phyloP scores from a whole-genome alignment of 2,797 vertebrate species.

The Dryobates pubescens region DNA sequence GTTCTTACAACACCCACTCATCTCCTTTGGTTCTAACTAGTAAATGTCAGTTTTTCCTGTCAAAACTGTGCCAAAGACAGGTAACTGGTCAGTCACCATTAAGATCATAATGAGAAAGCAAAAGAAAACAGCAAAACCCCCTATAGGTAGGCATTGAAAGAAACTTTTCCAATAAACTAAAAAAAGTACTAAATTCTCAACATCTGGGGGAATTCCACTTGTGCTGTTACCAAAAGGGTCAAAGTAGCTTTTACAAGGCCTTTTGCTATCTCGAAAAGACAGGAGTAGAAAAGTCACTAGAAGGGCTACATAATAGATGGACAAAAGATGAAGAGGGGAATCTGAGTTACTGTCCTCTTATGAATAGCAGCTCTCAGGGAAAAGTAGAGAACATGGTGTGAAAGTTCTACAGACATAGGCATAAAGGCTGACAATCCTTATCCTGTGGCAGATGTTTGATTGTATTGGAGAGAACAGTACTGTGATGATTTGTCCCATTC shows the following conservation, averaged over 20 bases:
- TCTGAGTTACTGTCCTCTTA: not conserved
- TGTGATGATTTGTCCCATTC: conserved; percentile 25
- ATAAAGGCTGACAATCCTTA: not conserved
- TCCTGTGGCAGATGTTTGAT: not conserved
- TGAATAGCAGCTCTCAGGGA: not conserved
- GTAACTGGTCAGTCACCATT: not conserved
- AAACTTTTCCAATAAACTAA: not conserved
- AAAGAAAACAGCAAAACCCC: not conserved
- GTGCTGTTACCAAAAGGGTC: not conserved
- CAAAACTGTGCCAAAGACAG: no score
- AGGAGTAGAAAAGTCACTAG: not conserved
- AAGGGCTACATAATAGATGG: not conserved
- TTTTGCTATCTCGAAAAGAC: not conserved
- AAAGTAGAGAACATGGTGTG: not conserved
- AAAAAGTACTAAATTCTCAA: no score
- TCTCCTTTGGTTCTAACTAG: not conserved
- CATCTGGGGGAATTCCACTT: not conserved
- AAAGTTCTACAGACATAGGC: not conserved
- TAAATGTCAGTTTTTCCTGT: not conserved
- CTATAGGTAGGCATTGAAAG: not conserved
- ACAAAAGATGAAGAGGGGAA: not conserved
- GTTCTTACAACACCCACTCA: not conserved
- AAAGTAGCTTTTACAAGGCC: not conserved
- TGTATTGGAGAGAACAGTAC: not conserved
- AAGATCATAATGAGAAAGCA: not conserved